A percentile compares a stretch with the other conserved stretches of the same genome.
Conservation (phyloP, 2,888 invertebrate species). For the Globia sparganii region DNA sequence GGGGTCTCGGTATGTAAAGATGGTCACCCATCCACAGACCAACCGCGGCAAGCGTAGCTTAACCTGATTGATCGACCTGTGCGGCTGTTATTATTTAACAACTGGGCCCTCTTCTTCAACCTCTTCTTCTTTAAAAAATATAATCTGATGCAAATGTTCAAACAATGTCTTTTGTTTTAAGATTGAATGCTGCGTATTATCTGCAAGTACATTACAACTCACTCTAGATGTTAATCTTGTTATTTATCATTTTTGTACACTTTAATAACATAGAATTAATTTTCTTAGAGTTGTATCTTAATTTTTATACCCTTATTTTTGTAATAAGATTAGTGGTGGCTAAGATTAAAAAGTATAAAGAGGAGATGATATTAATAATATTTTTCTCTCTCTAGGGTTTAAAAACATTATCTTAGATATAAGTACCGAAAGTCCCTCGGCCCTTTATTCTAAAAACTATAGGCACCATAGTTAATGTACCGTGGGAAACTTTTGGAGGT, state of each 20-base stretch:
- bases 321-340: neutral
- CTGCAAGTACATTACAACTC: conserved; percentile 36
- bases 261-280: conserved; percentile 22
- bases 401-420: neutral
- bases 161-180: conserved; percentile 35
- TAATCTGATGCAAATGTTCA: neutral
- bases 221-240: conserved; percentile 47
- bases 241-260: conserved; percentile 43
- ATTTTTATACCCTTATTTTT: conserved; percentile 15
- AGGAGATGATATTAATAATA: neutral
- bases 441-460: neutral
- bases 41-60: too few relatives aligned
- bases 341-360: neutral
- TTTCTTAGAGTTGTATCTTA: neutral
- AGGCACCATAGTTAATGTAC: too few relatives aligned
- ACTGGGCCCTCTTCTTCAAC: too few relatives aligned
- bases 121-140: neutral
- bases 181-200: conserved; percentile 28
- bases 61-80: too few relatives aligned
- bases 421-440: too few relatives aligned
- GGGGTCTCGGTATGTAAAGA: too few relatives aligned
- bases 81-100: too few relatives aligned
- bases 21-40: too few relatives aligned
- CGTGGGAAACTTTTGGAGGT: too few relatives aligned
- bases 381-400: neutral